Percentiles rank a stretch among this genome's conserved stretches.
Conservation (phyloP, 1,140 invertebrate genomes). For the Drosophila malerkotliana region DNA sequence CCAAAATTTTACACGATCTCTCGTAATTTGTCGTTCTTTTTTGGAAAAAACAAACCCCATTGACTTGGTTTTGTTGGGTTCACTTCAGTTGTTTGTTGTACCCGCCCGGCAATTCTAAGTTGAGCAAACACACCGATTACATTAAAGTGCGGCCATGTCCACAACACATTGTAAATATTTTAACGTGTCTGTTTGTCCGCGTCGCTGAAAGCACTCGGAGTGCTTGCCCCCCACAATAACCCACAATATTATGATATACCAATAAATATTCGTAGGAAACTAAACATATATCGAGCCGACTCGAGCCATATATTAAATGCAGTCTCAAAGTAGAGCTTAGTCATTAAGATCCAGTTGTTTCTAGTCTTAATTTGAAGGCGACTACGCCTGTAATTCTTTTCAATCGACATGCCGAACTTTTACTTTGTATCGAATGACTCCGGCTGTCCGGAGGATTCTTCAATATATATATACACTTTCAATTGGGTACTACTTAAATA, state of each 20-base stretch:
- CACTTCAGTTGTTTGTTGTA: conserved; percentile 13
- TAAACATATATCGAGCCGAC: conserved; percentile 1
- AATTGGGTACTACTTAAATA: conserved; percentile 37
- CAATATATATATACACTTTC: conserved; percentile 38
- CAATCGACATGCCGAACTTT: conserved; percentile 38
- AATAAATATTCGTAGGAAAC: conserved; percentile 2
- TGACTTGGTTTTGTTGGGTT: conserved; percentile 34
- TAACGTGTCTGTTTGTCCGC: conserved; percentile 51
- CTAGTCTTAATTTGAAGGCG: conserved; percentile 45
- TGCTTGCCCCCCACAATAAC: background rate
- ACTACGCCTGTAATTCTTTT: conserved; percentile 1
- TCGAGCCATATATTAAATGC: conserved; percentile 31
- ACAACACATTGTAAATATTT: conserved; percentile 27
- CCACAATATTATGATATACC: background rate
- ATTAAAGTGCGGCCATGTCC: conserved; percentile 41
- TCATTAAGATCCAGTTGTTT: conserved; percentile 36
- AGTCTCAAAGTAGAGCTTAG: conserved; percentile 27
- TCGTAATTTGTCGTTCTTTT: conserved; percentile 74
- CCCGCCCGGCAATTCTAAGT: conserved; percentile 31
- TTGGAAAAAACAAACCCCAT: conserved; percentile 28
- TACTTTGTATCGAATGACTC: conserved; percentile 37
- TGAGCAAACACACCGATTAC: conserved; percentile 38
- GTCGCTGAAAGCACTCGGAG: background rate
- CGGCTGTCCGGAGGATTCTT: conserved; percentile 44
- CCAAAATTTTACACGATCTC: conserved; percentile 74